phyloP scores from a whole-genome alignment of 92 coral and sea anemone genomes.

The Galaxea fascicularis region DNA sequence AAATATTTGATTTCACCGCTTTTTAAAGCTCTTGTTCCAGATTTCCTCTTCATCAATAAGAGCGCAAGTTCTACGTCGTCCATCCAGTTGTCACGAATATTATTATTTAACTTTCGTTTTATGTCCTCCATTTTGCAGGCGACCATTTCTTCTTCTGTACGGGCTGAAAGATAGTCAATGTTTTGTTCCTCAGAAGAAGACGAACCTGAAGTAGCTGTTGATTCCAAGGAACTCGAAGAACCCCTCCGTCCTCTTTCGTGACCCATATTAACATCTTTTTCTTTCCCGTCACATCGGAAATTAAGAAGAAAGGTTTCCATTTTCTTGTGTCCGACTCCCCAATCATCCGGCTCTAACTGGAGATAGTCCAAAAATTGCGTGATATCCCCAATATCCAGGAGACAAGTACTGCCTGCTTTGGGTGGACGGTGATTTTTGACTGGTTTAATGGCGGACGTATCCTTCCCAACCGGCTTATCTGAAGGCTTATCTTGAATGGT shows the following conservation, averaged over 20 bases:
- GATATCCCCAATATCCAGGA: neutral
- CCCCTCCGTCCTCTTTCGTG: neutral
- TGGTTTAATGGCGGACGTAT: neutral
- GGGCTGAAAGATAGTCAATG: neutral
- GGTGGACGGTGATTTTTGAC: too few species aligned
- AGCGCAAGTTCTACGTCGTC: constrained; percentile 43
- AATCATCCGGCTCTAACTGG: neutral
- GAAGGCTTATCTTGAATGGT: neutral
- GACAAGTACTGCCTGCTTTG: neutral
- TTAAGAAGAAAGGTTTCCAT: constrained; percentile 21
- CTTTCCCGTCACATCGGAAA: neutral
- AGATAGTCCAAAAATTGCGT: neutral
- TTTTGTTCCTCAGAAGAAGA: constrained; percentile 22
- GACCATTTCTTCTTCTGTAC: constrained; percentile 34
- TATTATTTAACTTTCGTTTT: constrained; percentile 9
- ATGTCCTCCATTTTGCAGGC: constrained; percentile 34
- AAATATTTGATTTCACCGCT: constrained; percentile 11
- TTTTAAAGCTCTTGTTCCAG: neutral
- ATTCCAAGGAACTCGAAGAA: constrained; percentile 14
- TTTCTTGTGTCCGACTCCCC: constrained; percentile 2
- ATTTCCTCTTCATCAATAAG: constrained; percentile 4
- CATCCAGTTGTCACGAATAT: constrained; percentile 13
- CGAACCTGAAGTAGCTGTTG: neutral
- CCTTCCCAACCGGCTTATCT: neutral
- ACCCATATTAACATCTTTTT: too few species aligned